Conservation (phyloP, 2,888 invertebrate genomes). For the Pyrocoelia pectoralis region DNA sequence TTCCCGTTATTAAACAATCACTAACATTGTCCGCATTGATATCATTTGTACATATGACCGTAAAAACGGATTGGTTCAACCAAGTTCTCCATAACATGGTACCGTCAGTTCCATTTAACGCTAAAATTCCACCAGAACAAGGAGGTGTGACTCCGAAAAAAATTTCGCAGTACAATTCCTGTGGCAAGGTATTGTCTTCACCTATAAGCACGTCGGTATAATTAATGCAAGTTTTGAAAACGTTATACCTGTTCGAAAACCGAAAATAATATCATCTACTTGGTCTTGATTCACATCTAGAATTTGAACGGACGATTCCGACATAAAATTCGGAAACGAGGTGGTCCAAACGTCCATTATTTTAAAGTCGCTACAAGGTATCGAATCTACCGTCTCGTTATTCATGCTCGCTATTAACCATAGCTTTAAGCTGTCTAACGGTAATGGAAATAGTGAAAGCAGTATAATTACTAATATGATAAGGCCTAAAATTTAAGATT, state of each 20-base stretch:
- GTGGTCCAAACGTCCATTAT: conserved; percentile 72
- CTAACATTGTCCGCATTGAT: conserved; percentile 71
- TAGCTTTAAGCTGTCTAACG: conserved; percentile 67
- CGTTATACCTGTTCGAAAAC: conserved; percentile 75
- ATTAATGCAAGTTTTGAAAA: background rate
- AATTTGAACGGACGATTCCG: conserved; percentile 76
- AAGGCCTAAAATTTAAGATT: conserved; percentile 59
- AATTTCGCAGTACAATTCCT: conserved; percentile 69
- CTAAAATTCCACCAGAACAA: conserved; percentile 79
- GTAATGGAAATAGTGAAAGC: conserved; percentile 71
- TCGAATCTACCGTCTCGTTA: conserved; percentile 51
- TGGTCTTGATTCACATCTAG: conserved; percentile 77
- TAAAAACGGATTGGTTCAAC: conserved; percentile 76
- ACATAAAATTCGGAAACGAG: conserved; percentile 73
- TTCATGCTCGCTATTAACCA: conserved; percentile 62
- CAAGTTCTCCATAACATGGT: conserved; percentile 78
- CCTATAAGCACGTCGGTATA: conserved; percentile 41
- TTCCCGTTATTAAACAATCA: conserved; percentile 79
- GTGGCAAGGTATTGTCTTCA: conserved; percentile 64
- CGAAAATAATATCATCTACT: conserved; percentile 75
- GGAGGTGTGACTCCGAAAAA: conserved; percentile 71
- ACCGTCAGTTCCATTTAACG: conserved; percentile 77
- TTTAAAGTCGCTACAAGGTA: conserved; percentile 68
- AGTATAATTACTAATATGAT: conserved; percentile 70
- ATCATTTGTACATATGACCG: conserved; percentile 75